Evolutionary conservation across 2,888 invertebrate species (phyloP), one percentile per base, ranked within the genome.

Genomic region (Archaeoteleia sp.): DNA sequence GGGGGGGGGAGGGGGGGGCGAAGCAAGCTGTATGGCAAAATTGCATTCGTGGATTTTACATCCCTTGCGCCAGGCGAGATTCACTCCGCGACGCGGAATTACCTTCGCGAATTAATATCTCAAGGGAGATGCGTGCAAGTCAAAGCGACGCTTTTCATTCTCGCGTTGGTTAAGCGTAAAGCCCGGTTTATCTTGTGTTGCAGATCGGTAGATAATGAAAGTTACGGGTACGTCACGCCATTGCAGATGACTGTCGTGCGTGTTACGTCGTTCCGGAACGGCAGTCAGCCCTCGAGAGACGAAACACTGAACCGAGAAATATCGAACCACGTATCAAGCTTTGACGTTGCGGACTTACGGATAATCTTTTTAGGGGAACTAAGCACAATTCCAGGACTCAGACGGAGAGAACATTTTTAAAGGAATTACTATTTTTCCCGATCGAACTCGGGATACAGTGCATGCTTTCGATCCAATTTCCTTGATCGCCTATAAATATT

Each of bases 141-240:
- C 65, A 58, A 63, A 63, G 68, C 58, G 48, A 10, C 30, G 60
- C 55, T 69, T 65, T 69, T 61, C 69, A 61, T 65, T 60, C 61
- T 43, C 45, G 61, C 68, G 57, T 23, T 57, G 61, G 67, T 67
- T 60, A 49, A 63, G 63, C 62, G 63, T 62, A 57, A 67, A 67
- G 58, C 62, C 43, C 15, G 61, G 61, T 69, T 65, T 65, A 69
- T 65, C 68, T 63, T 65, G 48, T 40, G 63, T 53, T 40, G 48
- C 55, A 60, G 65, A 65, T 69, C 65, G 69, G 34, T 34, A 46
- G 61, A 69, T 69, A 69, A 65, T 69, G 69, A 65, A 69, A 65
- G 61, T 69, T 65, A 53, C 61, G 42, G 17, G 55, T 27, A 60
- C 51, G 65, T 69, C 63, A 69, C 61, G 57, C 55, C 42, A 61